A percentile compares a stretch with the other conserved stretches of the same genome.
phyloP scores from a whole-genome alignment of 2,888 invertebrate species.

The Xestia sexstrigata region DNA sequence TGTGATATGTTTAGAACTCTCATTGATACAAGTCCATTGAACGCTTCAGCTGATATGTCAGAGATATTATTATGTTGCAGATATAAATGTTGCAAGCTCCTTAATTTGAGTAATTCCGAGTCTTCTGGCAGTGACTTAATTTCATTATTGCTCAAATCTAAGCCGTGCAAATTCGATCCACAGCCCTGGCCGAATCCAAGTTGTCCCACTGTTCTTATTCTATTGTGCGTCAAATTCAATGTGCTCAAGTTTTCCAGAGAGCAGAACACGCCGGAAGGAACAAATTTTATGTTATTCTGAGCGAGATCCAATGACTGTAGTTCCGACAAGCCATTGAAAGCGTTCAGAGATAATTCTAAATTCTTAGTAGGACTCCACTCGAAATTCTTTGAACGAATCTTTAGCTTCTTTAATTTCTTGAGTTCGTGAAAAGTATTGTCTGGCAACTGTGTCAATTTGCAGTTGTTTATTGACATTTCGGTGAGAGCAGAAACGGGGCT shows the following conservation, averaged over 20 bases:
- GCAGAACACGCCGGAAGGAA: conserved; percentile 95
- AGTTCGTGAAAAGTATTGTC: conserved; percentile 95
- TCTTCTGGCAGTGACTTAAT: conserved; percentile 93
- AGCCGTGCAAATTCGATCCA: conserved; percentile 93
- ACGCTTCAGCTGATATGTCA: conserved; percentile 94
- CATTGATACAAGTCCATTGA: conserved; percentile 94
- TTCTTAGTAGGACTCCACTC: conserved; percentile 95
- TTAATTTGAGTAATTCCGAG: conserved; percentile 94
- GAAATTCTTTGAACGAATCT: conserved; percentile 94
- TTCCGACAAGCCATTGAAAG: conserved; percentile 95
- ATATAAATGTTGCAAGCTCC: conserved; percentile 94
- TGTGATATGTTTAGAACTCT: conserved; percentile 96
- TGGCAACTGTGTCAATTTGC: conserved; percentile 95
- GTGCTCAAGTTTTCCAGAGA: conserved; percentile 94
- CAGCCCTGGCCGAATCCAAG: conserved; percentile 93
- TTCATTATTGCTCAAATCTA: conserved; percentile 96
- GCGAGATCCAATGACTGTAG: conserved; percentile 95
- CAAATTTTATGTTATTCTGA: conserved; percentile 95
- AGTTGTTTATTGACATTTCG: conserved; percentile 94
- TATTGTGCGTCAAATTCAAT: conserved; percentile 96
- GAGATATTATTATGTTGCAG: conserved; percentile 96
- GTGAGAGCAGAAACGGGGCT: conserved; percentile 93
- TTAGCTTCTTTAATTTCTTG: conserved; percentile 94
- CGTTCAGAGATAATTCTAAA: conserved; percentile 93
- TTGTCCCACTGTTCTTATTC: conserved; percentile 94